phyloP scores from a whole-genome alignment of 2,113 vertebrate species.

The Anoplopoma fimbria region DNA sequence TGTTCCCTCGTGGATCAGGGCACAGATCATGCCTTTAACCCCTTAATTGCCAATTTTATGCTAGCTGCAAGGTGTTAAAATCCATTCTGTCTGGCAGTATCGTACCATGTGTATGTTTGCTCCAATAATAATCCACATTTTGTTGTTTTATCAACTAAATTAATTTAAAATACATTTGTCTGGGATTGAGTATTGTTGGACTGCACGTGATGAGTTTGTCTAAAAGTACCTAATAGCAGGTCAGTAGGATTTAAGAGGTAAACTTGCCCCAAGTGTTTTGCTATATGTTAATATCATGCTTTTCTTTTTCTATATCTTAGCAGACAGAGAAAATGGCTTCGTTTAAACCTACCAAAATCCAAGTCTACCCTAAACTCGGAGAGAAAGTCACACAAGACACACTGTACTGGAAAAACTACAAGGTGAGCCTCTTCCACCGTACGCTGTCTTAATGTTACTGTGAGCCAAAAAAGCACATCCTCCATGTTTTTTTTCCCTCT shows the following conservation, averaged over 20 bases:
- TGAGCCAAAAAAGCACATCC: too few relatives aligned
- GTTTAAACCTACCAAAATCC: slow-evolving; percentile 91
- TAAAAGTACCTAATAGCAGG: not conserved
- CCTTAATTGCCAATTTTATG: not conserved
- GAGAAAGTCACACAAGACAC: slow-evolving; percentile 95
- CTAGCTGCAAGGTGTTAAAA: not conserved
- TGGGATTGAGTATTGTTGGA: not conserved
- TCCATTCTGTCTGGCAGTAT: not conserved
- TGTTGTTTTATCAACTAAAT: not conserved
- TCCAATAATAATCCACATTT: not conserved
- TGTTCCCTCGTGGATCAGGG: not conserved
- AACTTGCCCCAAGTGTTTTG: not conserved
- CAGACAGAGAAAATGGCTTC: slow-evolving; percentile 83
- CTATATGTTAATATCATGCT: not conserved
- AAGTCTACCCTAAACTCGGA: slow-evolving; percentile 88
- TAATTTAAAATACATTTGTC: not conserved
- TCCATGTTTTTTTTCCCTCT: not conserved
- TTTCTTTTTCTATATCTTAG: not conserved
- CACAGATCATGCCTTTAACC: not conserved
- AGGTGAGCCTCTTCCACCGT: slow-evolving; percentile 76
- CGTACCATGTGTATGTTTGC: not conserved
- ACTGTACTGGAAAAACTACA: slow-evolving; percentile 94
- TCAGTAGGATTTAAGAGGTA: not conserved
- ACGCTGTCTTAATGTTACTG: not conserved
- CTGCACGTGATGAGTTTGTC: not conserved